Conservation (phyloP, 2,113 vertebrate genomes). For the Falcunculus frontatus region DNA sequence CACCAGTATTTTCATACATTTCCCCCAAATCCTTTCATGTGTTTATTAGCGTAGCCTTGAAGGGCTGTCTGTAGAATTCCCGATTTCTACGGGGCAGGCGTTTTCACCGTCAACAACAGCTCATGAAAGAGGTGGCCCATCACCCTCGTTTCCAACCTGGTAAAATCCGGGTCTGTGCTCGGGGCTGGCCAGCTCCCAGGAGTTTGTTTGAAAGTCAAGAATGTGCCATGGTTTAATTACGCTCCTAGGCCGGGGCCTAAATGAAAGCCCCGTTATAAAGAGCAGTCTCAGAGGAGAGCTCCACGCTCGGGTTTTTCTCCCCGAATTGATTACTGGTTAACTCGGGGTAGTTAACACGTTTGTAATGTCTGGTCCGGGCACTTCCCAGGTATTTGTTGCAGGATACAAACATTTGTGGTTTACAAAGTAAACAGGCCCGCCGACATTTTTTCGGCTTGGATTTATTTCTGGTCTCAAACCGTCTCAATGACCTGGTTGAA, state of each 20-base stretch:
- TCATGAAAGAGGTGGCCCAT: constrained; percentile 52
- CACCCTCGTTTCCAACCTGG: background rate
- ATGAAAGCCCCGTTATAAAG: constrained; percentile 57
- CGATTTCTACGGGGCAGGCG: background rate
- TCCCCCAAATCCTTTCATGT: constrained; percentile 1
- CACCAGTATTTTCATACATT: background rate
- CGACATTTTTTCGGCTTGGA: background rate
- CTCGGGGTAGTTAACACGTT: constrained; percentile 29
- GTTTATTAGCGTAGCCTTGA: constrained; percentile 8
- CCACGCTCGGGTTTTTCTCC: background rate
- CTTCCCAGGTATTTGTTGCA: constrained; percentile 50
- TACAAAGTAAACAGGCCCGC: constrained; percentile 9
- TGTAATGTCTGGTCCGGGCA: constrained; percentile 40
- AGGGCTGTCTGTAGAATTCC: background rate
- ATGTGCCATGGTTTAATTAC: constrained; percentile 38
- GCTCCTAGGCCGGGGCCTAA: constrained; percentile 1
- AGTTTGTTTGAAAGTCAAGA: constrained; percentile 52
- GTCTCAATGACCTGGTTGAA: background rate
- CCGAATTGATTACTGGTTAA: background rate
- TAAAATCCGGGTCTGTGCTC: constrained; percentile 44
- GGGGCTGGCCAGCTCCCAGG: constrained; percentile 15
- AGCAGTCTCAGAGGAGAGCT: constrained; percentile 35
- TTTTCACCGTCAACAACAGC: background rate
- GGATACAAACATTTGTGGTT: constrained; percentile 37
- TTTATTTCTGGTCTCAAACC: background rate